Evolutionary conservation across 2,888 invertebrate genomes (phyloP).

Genomic region (Acanthococcus lagerstroemiae): DNA sequence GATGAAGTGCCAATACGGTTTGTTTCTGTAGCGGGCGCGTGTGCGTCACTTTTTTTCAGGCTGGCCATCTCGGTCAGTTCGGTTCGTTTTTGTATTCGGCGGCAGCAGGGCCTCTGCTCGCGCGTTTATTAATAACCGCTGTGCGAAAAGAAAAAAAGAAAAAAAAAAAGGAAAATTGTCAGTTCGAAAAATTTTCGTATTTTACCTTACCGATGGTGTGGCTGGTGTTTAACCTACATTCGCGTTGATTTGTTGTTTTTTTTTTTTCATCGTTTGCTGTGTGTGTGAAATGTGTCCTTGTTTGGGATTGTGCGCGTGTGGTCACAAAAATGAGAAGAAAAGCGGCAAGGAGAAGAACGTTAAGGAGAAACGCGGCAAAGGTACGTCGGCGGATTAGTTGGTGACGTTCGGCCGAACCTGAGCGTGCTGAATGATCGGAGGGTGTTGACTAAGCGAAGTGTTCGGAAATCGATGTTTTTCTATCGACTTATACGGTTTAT

Average conservation of each 20-base stretch:
- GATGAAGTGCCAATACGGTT: constrained; percentile 24
- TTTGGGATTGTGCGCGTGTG: constrained; percentile 14
- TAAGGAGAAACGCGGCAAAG: constrained; percentile 6
- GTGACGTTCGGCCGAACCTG: too few relatives aligned
- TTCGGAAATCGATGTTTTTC: too few relatives aligned
- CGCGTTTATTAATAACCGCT: constrained; percentile 6
- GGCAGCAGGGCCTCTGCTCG: not conserved
- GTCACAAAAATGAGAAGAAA: constrained; percentile 15
- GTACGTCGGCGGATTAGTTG: too few relatives aligned
- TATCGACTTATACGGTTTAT: too few relatives aligned
- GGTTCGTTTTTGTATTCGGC: not conserved
- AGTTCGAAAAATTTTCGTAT: not conserved
- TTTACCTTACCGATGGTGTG: too few relatives aligned
- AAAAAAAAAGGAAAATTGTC: not conserved
- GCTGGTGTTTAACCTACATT: too few relatives aligned
- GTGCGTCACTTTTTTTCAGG: constrained; percentile 6
- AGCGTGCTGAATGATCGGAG: too few relatives aligned
- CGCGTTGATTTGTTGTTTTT: not conserved
- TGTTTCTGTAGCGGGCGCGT: constrained; percentile 1
- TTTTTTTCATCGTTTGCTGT: not conserved
- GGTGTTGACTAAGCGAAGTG: too few relatives aligned
- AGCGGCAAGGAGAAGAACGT: not conserved
- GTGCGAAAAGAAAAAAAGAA: not conserved
- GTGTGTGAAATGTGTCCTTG: constrained; percentile 18
- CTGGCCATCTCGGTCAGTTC: constrained; percentile 6